These are phyloP conservation scores for Meliscaeva auricollis DNA, from an alignment of 2,888 invertebrate species.

Conservation along the genomic window DNA sequence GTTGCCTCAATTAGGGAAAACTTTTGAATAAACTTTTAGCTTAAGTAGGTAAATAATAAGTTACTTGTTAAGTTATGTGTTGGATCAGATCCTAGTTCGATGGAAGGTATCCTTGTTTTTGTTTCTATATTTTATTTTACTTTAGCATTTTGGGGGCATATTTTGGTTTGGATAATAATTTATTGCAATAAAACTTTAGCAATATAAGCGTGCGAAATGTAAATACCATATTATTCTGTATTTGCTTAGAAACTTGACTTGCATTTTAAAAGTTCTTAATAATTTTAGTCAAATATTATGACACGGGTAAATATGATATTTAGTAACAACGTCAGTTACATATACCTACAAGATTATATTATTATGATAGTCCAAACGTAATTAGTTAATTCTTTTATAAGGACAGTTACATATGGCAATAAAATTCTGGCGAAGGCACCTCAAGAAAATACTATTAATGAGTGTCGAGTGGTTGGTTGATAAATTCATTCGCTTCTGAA, in stretches of 20 bases:
- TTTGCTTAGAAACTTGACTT: background rate
- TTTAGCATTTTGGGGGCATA: constrained; percentile 5
- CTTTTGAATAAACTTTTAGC: constrained; percentile 70
- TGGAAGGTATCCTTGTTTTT: constrained; percentile 29
- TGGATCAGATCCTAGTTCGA: constrained; percentile 23
- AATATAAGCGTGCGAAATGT: background rate
- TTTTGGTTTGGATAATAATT: background rate
- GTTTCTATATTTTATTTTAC: constrained; percentile 13
- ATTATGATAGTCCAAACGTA: no score
- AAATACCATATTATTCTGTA: background rate
- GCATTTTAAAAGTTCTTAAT: constrained; percentile 2
- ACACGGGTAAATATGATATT: no score
- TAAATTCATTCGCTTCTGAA: no score
- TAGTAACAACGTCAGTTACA: no score
- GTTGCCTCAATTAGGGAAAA: constrained; percentile 70
- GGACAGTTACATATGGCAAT: no score
- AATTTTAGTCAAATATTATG: constrained; percentile 6
- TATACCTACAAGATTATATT: no score
- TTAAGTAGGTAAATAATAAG: constrained; percentile 73
- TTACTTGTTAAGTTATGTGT: constrained; percentile 33
- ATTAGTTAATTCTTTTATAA: no score
- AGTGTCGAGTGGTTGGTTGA: no score
- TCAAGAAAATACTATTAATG: no score
- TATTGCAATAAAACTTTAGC: background rate
- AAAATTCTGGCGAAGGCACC: no score